Evolutionary conservation across 2,113 vertebrate genomes (phyloP).

Genomic region (Cyanoramphus novaezelandiae): DNA sequence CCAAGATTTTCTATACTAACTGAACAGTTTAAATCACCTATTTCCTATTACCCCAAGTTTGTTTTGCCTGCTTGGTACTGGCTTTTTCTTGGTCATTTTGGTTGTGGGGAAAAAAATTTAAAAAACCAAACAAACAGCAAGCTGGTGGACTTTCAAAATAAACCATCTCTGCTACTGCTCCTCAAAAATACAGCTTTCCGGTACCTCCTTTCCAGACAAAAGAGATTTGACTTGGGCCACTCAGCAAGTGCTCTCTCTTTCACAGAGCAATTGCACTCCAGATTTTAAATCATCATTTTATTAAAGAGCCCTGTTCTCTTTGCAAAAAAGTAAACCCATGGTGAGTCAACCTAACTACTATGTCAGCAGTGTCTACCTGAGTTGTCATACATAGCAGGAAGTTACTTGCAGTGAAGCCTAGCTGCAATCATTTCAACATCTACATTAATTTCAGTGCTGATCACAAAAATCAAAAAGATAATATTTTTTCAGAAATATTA

Average conservation of each 20-base stretch:
- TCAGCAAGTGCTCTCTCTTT: neutral
- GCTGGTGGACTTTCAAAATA: neutral
- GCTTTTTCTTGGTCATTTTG: neutral
- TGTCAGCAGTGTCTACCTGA: neutral
- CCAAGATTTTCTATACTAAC: neutral
- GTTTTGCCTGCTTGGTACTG: neutral
- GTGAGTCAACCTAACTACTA: neutral
- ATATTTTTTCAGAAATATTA: neutral
- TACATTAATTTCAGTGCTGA: neutral
- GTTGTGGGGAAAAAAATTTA: neutral
- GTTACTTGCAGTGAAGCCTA: neutral
- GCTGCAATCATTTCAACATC: neutral
- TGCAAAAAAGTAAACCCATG: neutral
- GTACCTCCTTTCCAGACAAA: neutral
- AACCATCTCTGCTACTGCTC: neutral
- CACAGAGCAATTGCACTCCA: neutral
- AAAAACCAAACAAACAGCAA: neutral
- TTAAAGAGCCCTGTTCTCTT: neutral
- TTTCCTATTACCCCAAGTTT: neutral
- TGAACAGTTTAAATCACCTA: rapidly evolving
- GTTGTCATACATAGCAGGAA: neutral
- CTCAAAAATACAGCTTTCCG: neutral
- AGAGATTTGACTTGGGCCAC: neutral
- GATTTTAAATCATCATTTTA: neutral
- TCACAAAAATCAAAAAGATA: neutral